Base-by-base conservation (phyloP, 2,888 invertebrate species). In the Rotaria magnacalcarata region DNA sequence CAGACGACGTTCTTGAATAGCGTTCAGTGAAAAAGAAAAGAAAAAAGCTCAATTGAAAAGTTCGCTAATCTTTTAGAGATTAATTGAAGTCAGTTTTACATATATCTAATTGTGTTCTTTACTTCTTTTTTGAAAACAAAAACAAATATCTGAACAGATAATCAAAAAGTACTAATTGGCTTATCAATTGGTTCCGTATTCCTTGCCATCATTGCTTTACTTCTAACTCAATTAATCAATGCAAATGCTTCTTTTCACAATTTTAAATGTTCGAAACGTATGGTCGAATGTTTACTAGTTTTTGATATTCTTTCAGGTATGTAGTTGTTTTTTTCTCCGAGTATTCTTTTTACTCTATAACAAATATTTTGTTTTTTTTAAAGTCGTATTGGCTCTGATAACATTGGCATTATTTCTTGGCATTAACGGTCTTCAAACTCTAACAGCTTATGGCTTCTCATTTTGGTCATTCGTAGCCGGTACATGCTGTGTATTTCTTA, bases 381-480 rank as follows among this genome's bases (percentile, higher is more conserved):
- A 7, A 80, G 80, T 80, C 47, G 47, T 80, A 0, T n/a, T 80
- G 21, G 80, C 80, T n/a, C 47, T 80, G 19, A n/a, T 80, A 24
- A 47, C 80, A 19, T 24, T 80, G 24, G 80, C 47, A 43, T n/a
- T 80, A 47, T 80, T 80, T 47, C 80, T 80, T 80, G 80, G 80
- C 14, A 47, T 80, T 47, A 47, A 80, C 47, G 16, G 47, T 47
- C n/a, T 80, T 3, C 80, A 80, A 80, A 43, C 80, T 14, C 24
- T 80, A 24, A 80, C 43, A n/a, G 47, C 24, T 8, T 80, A 80
- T 80, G 80, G 80, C 0, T 47, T 41, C n/a, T 80, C 80, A 47
- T 80, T 80, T n/a, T 80, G 80, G 80, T 24, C 80, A n/a, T 80
- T 47, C n/a, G 80, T 80, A 11, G 80, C 80, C 6, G 80, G 80